Percentiles rank a stretch among this genome's conserved stretches.
These are phyloP conservation scores for Burhinus bistriatus DNA, from an alignment of 2,113 vertebrate genomes.

Conservation along the genomic window DNA sequence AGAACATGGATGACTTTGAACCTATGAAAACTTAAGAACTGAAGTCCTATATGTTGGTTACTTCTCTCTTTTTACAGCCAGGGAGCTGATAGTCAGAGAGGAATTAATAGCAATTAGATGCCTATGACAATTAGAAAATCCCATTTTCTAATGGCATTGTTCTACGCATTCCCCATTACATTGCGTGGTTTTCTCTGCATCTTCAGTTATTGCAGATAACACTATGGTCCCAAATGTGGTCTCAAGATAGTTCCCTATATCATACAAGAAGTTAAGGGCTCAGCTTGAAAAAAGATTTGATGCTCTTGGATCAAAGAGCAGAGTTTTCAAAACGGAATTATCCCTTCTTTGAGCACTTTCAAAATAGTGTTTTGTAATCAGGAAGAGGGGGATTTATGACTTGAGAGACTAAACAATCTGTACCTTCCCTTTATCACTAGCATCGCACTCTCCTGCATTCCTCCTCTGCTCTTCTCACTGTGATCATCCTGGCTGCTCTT, in stretches of 20 bases:
- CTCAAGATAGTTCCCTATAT: background rate
- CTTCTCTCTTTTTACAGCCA: background rate
- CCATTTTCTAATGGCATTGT: background rate
- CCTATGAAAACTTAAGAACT: background rate
- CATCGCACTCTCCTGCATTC: background rate
- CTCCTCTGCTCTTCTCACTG: background rate
- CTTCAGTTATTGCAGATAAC: background rate
- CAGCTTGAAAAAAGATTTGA: background rate
- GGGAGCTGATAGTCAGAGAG: background rate
- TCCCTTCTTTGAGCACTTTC: background rate
- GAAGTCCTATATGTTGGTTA: background rate
- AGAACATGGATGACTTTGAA: background rate
- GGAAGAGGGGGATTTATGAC: background rate
- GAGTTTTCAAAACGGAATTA: background rate
- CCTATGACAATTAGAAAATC: background rate
- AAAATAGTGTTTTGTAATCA: background rate
- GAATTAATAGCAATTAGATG: background rate
- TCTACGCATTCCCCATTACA: accelerated
- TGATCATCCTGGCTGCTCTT: background rate
- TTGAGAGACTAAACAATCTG: background rate
- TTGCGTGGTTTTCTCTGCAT: background rate
- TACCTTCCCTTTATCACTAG: background rate
- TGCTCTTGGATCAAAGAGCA: background rate
- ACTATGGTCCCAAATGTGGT: background rate
- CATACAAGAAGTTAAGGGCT: background rate